These are phyloP conservation scores for Hylia prasina DNA, from an alignment of 2,113 vertebrate genomes.

Conservation along the genomic window DNA sequence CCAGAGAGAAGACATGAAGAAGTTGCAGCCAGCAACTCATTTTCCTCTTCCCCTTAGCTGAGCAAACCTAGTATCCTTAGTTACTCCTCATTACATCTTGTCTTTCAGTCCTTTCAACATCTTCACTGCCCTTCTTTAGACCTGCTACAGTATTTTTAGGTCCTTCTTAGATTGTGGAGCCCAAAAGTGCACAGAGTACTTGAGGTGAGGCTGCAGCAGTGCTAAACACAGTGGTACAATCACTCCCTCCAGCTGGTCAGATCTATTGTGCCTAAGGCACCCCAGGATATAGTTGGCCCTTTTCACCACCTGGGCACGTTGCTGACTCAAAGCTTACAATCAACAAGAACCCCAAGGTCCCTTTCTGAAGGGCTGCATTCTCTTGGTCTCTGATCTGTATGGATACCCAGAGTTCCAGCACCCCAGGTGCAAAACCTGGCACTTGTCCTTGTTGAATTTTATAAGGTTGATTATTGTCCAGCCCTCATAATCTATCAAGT, in stretches of 20 bases:
- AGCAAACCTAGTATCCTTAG: background rate
- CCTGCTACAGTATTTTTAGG: background rate
- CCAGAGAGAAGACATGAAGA: background rate
- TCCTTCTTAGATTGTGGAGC: background rate
- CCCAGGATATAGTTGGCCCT: rapidly evolving
- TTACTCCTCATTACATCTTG: background rate
- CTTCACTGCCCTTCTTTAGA: background rate
- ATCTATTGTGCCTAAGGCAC: background rate
- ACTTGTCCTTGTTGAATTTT: background rate
- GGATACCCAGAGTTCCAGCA: background rate
- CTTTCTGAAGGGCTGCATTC: background rate
- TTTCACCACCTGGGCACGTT: background rate
- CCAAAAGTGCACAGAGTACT: background rate
- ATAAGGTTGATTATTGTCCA: background rate
- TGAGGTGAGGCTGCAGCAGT: rapidly evolving
- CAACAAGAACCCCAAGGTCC: background rate
- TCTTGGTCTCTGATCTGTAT: background rate
- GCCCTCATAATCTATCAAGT: background rate
- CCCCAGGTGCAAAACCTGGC: background rate
- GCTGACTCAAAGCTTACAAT: background rate
- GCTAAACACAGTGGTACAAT: background rate
- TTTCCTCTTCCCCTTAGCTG: background rate
- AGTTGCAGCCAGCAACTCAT: background rate
- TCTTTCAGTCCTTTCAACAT: background rate
- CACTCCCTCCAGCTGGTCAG: background rate